phyloP scores from a whole-genome alignment of 2,113 vertebrate species.

The Paradoxurus hermaphroditus region DNA sequence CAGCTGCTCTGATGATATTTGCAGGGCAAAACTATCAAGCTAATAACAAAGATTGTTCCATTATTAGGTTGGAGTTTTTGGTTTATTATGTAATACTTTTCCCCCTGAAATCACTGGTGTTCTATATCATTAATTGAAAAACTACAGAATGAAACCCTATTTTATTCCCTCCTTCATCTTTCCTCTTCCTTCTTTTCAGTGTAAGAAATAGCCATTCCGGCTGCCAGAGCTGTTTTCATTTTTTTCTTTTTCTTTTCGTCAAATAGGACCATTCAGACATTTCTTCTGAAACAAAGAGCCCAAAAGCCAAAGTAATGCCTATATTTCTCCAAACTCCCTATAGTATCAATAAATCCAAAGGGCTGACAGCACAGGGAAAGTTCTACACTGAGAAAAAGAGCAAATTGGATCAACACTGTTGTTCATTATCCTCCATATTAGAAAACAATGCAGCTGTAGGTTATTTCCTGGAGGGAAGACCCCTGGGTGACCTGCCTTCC shows the following conservation, averaged over 20 bases:
- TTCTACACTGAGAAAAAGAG: slow-evolving; percentile 61
- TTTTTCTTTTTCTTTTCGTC: slow-evolving; percentile 40
- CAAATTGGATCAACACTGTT: slow-evolving; percentile 64
- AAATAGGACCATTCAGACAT: slow-evolving; percentile 65
- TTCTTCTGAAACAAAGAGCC: slow-evolving; percentile 70
- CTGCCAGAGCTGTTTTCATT: slow-evolving; percentile 42
- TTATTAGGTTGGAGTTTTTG: slow-evolving; percentile 42
- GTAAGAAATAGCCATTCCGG: slow-evolving; percentile 59
- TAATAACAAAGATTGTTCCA: slow-evolving; percentile 49
- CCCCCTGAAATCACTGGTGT: slow-evolving; percentile 35
- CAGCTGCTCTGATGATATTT: slow-evolving; percentile 46
- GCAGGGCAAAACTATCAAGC: slow-evolving; percentile 45
- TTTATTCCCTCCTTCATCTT: slow-evolving; percentile 43
- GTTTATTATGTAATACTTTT: slow-evolving; percentile 60
- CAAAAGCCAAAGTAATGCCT: slow-evolving; percentile 57
- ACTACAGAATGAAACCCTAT: slow-evolving; percentile 26
- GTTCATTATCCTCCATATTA: slow-evolving; percentile 72
- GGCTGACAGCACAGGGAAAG: slow-evolving; percentile 55
- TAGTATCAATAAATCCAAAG: slow-evolving; percentile 62
- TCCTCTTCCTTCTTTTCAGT: slow-evolving; percentile 21
- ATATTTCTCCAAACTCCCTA: slow-evolving; percentile 65
- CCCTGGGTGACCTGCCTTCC: slow-evolving; percentile 63
- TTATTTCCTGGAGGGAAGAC: slow-evolving; percentile 67
- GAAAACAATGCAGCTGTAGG: slow-evolving; percentile 49
- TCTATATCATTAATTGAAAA: slow-evolving; percentile 56